Base-by-base conservation (phyloP, 1,140 invertebrate genomes). In the Chrysomallon squamiferum region DNA sequence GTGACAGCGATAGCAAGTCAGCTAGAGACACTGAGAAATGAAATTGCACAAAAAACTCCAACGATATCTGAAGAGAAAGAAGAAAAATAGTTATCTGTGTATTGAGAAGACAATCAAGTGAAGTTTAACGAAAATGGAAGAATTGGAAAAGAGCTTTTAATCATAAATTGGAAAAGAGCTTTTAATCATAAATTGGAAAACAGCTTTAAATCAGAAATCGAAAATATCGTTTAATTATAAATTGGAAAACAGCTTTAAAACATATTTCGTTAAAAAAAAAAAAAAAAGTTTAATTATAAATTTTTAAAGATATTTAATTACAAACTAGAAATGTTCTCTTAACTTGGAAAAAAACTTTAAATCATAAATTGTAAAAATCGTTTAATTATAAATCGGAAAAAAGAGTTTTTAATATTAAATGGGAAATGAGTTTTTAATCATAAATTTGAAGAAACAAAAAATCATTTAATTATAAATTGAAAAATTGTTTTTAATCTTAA, bases 1-100 rank as follows among this genome's bases (percentile, higher is more conserved):
- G 54, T 71, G 30, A 61, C 59, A 41, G 54, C 62, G 30, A 66
- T 70, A 1, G 52, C 62, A 29, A 41, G 65, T n/a, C 35, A 38
- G 22, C 7, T 56, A 18, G 35, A 63, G 7, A 18, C 9, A 11
- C 15, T 52, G 7, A 33, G 30, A 15, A 13, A 27, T 33, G 33
- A 27, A 27, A 18, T 22, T 25, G 11, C 57, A 3, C 1, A 5
- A 0, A 38, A 38, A 59, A 18, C 4, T 22, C 57, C 18, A 0
- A 22, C 22, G 27, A 33, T 43, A 2, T 15, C 59, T 13, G 30
- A 50, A 25, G 27, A 27, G 9, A 43, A 18, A 11, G 22, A 45
- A 27, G 25, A 13, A 29, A 30, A 9, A 29, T 29, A 57, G 52
- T 41, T 22, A 25, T 27, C 50, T 7, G 30, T 41, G 25, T 22